Conservation (phyloP, 2,113 vertebrate genomes). For the Channa maculata region DNA sequence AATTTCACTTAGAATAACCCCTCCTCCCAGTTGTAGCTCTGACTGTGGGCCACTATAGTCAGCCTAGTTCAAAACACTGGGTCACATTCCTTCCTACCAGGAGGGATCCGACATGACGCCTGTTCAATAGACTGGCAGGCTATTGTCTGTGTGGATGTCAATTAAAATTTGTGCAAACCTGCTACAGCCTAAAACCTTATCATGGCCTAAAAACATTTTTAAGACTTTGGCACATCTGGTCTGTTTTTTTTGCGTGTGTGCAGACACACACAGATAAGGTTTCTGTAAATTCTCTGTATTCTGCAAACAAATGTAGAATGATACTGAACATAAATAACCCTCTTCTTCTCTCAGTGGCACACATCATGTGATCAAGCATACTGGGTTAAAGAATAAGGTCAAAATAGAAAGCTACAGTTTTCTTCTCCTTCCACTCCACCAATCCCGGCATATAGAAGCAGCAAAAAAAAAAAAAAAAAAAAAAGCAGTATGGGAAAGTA, state of each 20-base stretch:
- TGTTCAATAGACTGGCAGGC: background rate
- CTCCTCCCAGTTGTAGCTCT: conserved; percentile 16
- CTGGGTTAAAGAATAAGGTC: background rate
- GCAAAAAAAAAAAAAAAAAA: background rate
- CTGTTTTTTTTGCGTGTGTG: no score
- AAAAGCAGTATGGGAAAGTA: conserved; percentile 59
- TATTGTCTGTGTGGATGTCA: conserved; percentile 31
- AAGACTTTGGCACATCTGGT: no score
- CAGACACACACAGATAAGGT: no score
- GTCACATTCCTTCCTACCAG: conserved; percentile 49
- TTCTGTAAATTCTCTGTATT: no score
- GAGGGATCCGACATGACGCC: conserved; percentile 29
- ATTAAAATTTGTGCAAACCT: background rate
- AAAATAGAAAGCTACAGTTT: conserved; percentile 17
- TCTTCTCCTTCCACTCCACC: conserved; percentile 8
- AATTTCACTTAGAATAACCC: conserved; percentile 7
- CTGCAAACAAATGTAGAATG: no score
- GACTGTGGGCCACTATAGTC: background rate
- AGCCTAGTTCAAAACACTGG: conserved; percentile 34
- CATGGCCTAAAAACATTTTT: no score
- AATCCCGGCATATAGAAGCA: conserved; percentile 27
- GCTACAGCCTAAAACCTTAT: no score
- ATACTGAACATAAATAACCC: background rate
- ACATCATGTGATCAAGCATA: background rate
- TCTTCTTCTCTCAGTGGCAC: background rate